Conservation (phyloP, 2,797 vertebrate species). For the Spea hammondii region DNA sequence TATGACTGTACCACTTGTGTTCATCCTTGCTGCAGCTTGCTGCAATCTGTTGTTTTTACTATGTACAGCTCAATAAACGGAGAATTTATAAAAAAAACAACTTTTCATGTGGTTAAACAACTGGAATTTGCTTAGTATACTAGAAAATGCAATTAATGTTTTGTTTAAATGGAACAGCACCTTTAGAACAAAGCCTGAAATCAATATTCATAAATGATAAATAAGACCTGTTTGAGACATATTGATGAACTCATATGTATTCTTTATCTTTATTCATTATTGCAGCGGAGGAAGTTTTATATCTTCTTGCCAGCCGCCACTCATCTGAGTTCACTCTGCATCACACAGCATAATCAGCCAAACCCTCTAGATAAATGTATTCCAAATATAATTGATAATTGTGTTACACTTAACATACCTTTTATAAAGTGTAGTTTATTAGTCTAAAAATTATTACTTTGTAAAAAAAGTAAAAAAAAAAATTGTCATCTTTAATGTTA, state of each 20-base stretch:
- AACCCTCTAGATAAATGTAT: slow-evolving; percentile 1
- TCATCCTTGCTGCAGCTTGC: too few species aligned
- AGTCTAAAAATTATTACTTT: too few species aligned
- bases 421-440: background rate
- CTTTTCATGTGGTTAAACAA: too few species aligned
- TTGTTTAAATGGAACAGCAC: too few species aligned
- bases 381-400: slow-evolving; percentile 2
- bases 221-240: slow-evolving; percentile 1
- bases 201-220: slow-evolving; percentile 10
- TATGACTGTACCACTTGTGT: too few species aligned
- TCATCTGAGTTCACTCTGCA: background rate
- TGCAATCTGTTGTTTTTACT: too few species aligned
- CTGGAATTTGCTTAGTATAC: too few species aligned
- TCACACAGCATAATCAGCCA: slow-evolving; percentile 6
- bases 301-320: slow-evolving; percentile 1
- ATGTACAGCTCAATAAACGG: too few species aligned
- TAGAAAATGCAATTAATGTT: too few species aligned
- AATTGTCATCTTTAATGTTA: too few species aligned
- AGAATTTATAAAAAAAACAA: too few species aligned
- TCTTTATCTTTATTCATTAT: slow-evolving; percentile 8
- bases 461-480: too few species aligned
- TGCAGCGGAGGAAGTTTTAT: slow-evolving; percentile 1
- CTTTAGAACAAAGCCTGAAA: background rate
- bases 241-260: slow-evolving; percentile 4
- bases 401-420: background rate